phyloP scores from a whole-genome alignment of 2,113 vertebrate species.

The Barbus barbus region DNA sequence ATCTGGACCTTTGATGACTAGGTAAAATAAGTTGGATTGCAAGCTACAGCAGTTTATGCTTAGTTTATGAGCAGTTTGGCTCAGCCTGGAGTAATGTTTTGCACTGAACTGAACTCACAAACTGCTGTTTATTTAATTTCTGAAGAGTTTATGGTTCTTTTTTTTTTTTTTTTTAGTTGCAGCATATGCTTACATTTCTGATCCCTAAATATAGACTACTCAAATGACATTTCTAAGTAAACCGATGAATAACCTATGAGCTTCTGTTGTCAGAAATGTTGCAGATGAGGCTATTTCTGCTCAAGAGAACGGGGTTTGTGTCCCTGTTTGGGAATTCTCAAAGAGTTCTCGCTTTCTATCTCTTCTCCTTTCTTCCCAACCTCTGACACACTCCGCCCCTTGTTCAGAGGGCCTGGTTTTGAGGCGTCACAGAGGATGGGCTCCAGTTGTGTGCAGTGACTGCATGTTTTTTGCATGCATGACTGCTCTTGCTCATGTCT shows the following conservation, averaged over 20 bases:
- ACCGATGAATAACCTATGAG: constrained; percentile 9
- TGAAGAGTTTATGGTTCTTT: not conserved
- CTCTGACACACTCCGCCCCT: not conserved
- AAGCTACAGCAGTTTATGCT: not conserved
- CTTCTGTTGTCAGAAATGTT: constrained; percentile 20
- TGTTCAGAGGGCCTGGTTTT: not conserved
- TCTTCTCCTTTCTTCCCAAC: not conserved
- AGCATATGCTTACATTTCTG: not conserved
- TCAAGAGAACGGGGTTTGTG: not conserved
- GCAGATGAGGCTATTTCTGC: constrained; percentile 12
- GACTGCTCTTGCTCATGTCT: constrained; percentile 38
- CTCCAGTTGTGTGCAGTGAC: constrained; percentile 25
- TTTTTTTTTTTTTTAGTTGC: not conserved
- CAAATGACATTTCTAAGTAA: constrained; percentile 4
- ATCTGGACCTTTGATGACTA: not conserved
- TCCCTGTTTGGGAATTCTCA: constrained; percentile 17
- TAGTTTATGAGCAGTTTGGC: not conserved
- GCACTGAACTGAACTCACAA: not conserved
- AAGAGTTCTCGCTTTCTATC: not conserved
- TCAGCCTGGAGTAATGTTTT: not conserved
- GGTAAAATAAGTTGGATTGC: not conserved
- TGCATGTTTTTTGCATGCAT: constrained; percentile 45
- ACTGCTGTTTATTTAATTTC: not conserved
- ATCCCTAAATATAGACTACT: constrained; percentile 14
- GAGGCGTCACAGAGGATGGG: constrained; percentile 30